phyloP scores from a whole-genome alignment of 2,113 vertebrate genomes.

The Brachyhypopomus gauderio region DNA sequence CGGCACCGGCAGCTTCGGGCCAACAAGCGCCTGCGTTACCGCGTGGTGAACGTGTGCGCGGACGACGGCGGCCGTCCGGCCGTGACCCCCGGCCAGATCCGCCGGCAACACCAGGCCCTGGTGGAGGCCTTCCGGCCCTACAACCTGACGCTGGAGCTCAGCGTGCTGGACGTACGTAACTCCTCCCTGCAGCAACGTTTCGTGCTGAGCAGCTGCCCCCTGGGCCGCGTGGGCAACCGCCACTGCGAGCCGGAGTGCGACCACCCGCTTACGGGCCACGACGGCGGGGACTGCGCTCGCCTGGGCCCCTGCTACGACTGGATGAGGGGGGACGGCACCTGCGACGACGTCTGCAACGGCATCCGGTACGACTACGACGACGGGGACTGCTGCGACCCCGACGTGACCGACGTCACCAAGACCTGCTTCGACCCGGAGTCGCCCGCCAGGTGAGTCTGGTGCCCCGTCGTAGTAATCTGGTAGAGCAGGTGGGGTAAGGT shows the following conservation, averaged over 20 bases:
- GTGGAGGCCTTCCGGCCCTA: constrained; percentile 83
- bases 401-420: constrained; percentile 78
- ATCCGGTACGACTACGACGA: constrained; percentile 93
- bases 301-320: constrained; percentile 86
- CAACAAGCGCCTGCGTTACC: constrained; percentile 83
- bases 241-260: constrained; percentile 92
- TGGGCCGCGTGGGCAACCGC: constrained; percentile 90
- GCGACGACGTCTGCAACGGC: constrained; percentile 91
- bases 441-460: constrained; percentile 79
- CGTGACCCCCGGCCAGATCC: constrained; percentile 81
- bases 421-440: constrained; percentile 97
- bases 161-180: constrained; percentile 76
- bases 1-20: constrained; percentile 80
- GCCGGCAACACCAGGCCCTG: constrained; percentile 81
- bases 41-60: constrained; percentile 84
- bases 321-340: constrained; percentile 87
- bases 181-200: constrained; percentile 81
- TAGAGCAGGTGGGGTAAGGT: background rate
- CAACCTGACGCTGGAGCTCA: constrained; percentile 91
- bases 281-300: constrained; percentile 88
- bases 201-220: constrained; percentile 90
- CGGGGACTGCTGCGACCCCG: constrained; percentile 91
- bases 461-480: background rate
- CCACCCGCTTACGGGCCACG: constrained; percentile 89
- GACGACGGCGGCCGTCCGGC: constrained; percentile 79